These are phyloP conservation scores for Xanthia togata DNA, from an alignment of 2,888 invertebrate species.

Conservation along the genomic window DNA sequence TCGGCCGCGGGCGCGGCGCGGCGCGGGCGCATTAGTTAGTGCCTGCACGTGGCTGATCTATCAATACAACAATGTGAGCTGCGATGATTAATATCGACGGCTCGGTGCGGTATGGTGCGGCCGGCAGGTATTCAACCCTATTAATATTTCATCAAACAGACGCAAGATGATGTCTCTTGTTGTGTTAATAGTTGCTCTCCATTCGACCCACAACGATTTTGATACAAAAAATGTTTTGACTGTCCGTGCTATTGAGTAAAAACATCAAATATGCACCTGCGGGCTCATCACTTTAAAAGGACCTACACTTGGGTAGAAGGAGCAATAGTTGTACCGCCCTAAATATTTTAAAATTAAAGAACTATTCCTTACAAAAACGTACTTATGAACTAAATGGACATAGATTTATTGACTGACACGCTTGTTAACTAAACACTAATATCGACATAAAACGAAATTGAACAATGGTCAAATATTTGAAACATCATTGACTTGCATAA, in stretches of 20 bases:
- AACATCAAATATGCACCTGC: slow-evolving; percentile 72
- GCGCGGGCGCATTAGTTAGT: slow-evolving; percentile 68
- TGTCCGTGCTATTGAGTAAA: slow-evolving; percentile 73
- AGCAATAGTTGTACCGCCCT: neutral
- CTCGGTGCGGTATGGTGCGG: slow-evolving; percentile 54
- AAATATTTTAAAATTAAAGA: neutral
- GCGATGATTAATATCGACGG: slow-evolving; percentile 81
- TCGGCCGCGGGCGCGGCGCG: slow-evolving; percentile 60
- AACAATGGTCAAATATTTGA: slow-evolving; percentile 25
- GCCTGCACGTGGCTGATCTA: slow-evolving; percentile 59
- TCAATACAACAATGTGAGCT: slow-evolving; percentile 74
- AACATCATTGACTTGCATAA: slow-evolving; percentile 23
- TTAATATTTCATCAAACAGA: slow-evolving; percentile 87
- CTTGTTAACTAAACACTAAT: slow-evolving; percentile 23
- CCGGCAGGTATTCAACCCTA: slow-evolving; percentile 81
- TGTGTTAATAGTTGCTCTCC: slow-evolving; percentile 75
- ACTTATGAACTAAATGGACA: neutral
- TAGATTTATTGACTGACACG: neutral
- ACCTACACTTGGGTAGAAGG: neutral
- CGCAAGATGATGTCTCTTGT: slow-evolving; percentile 70
- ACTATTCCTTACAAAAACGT: neutral
- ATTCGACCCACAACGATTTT: slow-evolving; percentile 58
- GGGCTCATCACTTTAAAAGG: neutral
- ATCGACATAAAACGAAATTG: neutral
- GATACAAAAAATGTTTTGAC: slow-evolving; percentile 75